Evolutionary conservation across 2,113 vertebrate genomes (phyloP), one percentile per base, ranked within the genome.

Genomic region (Epinephelus moara): DNA sequence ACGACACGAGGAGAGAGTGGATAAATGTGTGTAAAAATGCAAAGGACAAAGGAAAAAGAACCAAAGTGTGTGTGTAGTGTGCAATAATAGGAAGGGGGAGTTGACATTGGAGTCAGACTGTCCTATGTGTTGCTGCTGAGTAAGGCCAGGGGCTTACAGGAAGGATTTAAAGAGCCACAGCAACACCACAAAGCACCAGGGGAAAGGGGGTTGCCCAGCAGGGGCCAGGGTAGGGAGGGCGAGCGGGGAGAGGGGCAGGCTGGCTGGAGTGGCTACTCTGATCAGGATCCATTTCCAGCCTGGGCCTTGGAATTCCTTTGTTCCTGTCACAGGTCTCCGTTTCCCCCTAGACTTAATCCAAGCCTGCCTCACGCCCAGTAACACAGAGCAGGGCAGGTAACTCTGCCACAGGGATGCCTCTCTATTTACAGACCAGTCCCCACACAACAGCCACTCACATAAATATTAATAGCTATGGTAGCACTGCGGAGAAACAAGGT

Each of bases 251-350:
- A 80, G 33, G 75, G 66, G 71, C 47, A 68, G 72, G 70, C 87
- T 85, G 80, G 71, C 87, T 88, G 79, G 75, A 89, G 88, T 82
- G 76, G 88, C 87, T 75, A 91, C 88, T 90, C 93, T 90, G 92
- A 94, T 92, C 90, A 73, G 91, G 92, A 93, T 94, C 90, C 93
- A 93, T 94, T 95, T 94, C 91, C 88, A 94, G 88, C 83, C 82
- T 18, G 70, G 91, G 88, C 89, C 86, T 78, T 93, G 92, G 94
- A 95, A 95, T 95, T 94, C 91, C 84, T 92, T 94, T 94, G 93
- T 94, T 94, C 92, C 90, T 88, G 88, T 91, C 84, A 89, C 90
- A 93, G 95, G 93, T 94, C 92, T 94, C 93, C 33, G 81, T 93
- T 94, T 93, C 90, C 88, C 85, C 81, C 83, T 82, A 9, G 81